A percentile compares a stretch with the other conserved stretches of the same genome.
Conservation (phyloP, 2,797 vertebrate genomes). For the Phaenicophaeus curvirostris region DNA sequence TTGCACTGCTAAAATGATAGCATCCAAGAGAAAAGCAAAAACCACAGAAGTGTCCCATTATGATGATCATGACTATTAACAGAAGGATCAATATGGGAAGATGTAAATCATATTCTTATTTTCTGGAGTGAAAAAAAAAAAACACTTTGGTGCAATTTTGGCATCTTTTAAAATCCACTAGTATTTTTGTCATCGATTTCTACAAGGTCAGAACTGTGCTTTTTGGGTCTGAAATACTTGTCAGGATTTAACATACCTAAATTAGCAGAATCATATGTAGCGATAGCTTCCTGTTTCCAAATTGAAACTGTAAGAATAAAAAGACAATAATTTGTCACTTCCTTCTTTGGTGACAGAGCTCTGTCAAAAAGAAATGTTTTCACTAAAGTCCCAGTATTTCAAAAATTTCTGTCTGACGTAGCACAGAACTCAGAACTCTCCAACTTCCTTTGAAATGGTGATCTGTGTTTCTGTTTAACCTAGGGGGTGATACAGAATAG, state of each 20-base stretch:
- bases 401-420: not conserved
- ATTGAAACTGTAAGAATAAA: not conserved
- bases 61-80: not conserved
- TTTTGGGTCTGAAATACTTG: not conserved
- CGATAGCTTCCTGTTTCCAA: not conserved
- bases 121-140: not conserved
- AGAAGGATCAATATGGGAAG: not conserved
- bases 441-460: not conserved
- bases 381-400: not conserved
- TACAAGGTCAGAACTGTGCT: not conserved
- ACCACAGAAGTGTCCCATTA: not conserved
- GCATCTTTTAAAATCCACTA: not conserved
- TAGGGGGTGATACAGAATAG: not conserved
- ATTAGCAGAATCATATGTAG: not conserved
- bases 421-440: not conserved
- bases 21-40: not conserved
- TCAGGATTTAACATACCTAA: not conserved
- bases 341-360: not conserved
- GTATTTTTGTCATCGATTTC: not conserved
- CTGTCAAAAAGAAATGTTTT: not conserved
- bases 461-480: not conserved
- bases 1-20: not conserved
- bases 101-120: not conserved
- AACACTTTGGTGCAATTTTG: not conserved
- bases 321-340: not conserved